Base-by-base conservation (phyloP, 1,140 invertebrate species). In the Coelopa frigida region DNA sequence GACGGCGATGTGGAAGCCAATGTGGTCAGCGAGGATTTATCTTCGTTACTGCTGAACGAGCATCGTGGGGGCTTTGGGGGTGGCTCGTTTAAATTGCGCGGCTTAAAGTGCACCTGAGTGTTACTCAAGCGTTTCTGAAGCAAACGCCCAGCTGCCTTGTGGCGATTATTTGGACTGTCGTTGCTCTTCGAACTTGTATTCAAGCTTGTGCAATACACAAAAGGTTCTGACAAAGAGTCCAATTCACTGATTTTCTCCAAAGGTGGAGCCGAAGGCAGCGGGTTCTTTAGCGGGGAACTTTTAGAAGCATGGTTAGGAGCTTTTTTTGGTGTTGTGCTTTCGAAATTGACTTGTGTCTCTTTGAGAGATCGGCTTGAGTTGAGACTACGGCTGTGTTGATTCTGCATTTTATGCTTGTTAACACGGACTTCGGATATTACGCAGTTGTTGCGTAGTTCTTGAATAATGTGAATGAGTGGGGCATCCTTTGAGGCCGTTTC, bases 391-490 rank as follows among this genome's bases (percentile, higher is more conserved):
- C 8, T 29, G 14, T 29, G 27, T 29, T 29, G 8, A 14, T 11
- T 20, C 11, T 52, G 31, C 5, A 61, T 17, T 32, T 67, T 65
- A 17, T 63, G 37, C 7, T 54, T 51, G 20, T 68, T 68, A 1
- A 68, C 57, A 7, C 59, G 55, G 5, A 68, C 60, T 35, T 68
- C 64, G 3, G 64, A 68, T 10, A 68, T 54, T 12, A 68, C 64
- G 41, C 61, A 64, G 35, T 68, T 68, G 39, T 64, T 54, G 6
- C 54, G 61, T 41, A 68, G 40, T 38, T 68, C 64, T 44, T 68
- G 64, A 20, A 68, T 63, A 1, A 68, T 68, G 33, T 63, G 64
- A 26, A 68, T 65, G 5, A 68, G 50, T 12, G 64, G 64, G 1
- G 59, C 64, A 55, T 67, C 51, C 1, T 53, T 52, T 5, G 49